Evolutionary conservation across 2,113 vertebrate species (phyloP), one percentile per base, ranked within the genome.

Genomic region (Corythaeola cristata): DNA sequence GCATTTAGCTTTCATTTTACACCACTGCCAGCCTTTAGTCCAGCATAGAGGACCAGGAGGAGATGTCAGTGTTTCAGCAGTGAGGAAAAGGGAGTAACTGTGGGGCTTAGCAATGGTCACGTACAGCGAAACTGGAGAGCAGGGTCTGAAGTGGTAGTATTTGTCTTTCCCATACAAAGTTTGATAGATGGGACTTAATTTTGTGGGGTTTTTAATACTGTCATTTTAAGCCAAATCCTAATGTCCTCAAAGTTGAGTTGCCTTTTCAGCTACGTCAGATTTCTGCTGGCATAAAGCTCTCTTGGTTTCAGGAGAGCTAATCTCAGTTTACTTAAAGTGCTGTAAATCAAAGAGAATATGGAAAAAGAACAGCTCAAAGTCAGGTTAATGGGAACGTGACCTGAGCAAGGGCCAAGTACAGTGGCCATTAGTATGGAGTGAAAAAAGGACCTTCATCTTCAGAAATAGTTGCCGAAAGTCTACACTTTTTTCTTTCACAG

Each of bases 311-410:
- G 73, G 60, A 39, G 79, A 91, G 52, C 49, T 91, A 89, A 95
- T 93, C 85, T 85, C 66, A 55, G 88, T 93, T 94, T 96, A 93
- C 74, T 91, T 89, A 68, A 81, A 81, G 17, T 58, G 15, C 22
- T 84, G 49, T 82, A 88, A 97, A 88, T 94, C 94, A 92, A 90
- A 89, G 20, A 18, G 20, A 96, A 52, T 87, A 68, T 53, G 64
- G 88, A 64, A 88, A 91, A 60, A 85, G 50, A 73, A 47, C 37
- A 74, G 35, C 85, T 93, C 60, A 67, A 88, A 88, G 59, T 56
- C 56, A 90, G 64, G 56, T 89, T 95, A 94, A 89, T 92, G 73
- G 67, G 64, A 94, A 92, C 0, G 4, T 84, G 83, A 94, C 72
- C 85, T 68, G 72, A 90, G 44, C 0, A 3, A 20, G 12, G 64